Conservation (phyloP, 1,140 invertebrate species). For the Eciton burchellii region DNA sequence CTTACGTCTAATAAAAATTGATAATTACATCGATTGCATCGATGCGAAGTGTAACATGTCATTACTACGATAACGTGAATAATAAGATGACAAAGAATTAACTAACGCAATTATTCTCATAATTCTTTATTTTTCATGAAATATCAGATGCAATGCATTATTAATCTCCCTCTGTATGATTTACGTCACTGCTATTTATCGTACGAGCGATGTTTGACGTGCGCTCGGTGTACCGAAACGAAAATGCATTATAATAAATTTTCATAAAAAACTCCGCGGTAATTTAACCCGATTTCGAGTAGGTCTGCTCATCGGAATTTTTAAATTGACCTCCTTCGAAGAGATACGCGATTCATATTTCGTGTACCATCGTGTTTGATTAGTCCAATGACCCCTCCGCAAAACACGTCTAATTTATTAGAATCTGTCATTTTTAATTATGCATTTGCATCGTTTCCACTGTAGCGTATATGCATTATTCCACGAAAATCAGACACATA, state of each 20-base stretch:
- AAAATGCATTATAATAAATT: not conserved
- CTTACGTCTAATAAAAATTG: no score
- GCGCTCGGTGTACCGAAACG: not conserved
- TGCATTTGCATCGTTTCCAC: slow-evolving; percentile 12
- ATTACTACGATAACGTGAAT: no score
- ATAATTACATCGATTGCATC: no score
- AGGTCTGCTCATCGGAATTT: slow-evolving; percentile 5
- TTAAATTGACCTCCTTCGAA: not conserved
- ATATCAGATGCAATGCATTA: no score
- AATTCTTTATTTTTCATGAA: no score
- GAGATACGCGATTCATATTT: not conserved
- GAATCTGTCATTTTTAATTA: slow-evolving; percentile 12
- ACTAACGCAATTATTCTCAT: no score
- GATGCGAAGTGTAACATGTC: no score
- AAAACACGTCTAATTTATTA: slow-evolving; percentile 17
- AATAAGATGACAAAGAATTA: no score
- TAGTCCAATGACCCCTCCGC: not conserved
- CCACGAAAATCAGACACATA: slow-evolving; percentile 10
- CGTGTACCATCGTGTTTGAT: not conserved
- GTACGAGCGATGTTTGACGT: not conserved
- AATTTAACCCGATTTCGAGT: not conserved
- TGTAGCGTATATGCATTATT: slow-evolving; percentile 18
- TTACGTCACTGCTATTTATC: no score
- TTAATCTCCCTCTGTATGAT: no score
- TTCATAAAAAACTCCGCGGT: not conserved